Base-by-base conservation (phyloP, 2,797 vertebrate genomes). In the Phaenicophaeus curvirostris region DNA sequence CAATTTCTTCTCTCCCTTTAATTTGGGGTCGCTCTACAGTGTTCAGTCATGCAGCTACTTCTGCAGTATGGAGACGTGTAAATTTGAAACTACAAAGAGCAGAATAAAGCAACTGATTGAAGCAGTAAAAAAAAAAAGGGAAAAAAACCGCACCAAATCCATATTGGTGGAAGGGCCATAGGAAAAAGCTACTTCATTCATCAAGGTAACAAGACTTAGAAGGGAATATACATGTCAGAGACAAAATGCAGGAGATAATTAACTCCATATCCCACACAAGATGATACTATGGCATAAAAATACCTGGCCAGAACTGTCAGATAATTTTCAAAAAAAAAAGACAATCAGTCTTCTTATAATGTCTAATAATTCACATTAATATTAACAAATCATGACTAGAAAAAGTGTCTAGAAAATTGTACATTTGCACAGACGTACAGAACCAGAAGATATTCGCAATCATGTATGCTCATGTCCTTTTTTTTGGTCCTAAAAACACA, bases 1-100 rank as follows among this genome's bases (percentile, higher is more conserved):
- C 85, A 85, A 80, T 93, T 94, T 81, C 73, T 71, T 78, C 65
- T 93, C 80, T 95, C 59, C 75, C 87, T 92, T 96, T 95, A 93
- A 94, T 93, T 87, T 66, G 87, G 76, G 76, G 91, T 85, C 85
- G 85, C 66, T 72, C 41, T 50, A 31, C 53, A 10, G 62, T 0
- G 1, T 15, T 91, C 54, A 8, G 69, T 30, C 73, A 76, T 92
- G 90, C 73, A 68, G 77, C 90, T 75, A 35, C 87, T 85, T 68
- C 62, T 51, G 73, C 35, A 2, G 78, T 0, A 44, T 5, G 48
- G 85, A 8, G 2, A 87, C 89, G 79, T 91, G 90, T 89, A 95
- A 95, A 93, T 88, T 92, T 55, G 62, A 57, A 95, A 72, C 82
- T 80, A 72, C 82, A 57, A 83, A 92, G 85, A 39, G 73, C 69